Conservation (phyloP, 2,113 vertebrate genomes). For the Anser brachyrhynchus region DNA sequence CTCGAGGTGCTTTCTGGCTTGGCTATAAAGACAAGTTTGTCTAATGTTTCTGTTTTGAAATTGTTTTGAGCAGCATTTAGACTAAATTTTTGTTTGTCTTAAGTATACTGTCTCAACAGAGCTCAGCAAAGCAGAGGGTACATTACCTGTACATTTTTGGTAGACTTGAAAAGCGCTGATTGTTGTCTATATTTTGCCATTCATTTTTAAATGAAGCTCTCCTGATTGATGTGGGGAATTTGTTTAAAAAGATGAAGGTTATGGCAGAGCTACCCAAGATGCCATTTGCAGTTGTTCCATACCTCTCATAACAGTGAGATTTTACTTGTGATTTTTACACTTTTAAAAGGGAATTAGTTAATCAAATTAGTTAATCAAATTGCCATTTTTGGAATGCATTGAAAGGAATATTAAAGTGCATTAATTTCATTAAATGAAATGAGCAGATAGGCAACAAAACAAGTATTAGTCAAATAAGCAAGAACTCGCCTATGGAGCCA, state of each 20-base stretch:
- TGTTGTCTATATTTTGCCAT: background rate
- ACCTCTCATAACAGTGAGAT: constrained; percentile 10
- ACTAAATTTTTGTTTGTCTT: background rate
- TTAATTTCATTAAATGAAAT: constrained; percentile 52
- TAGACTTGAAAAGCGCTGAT: background rate
- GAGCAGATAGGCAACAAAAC: constrained; percentile 51
- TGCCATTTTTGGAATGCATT: constrained; percentile 48
- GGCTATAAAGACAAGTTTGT: constrained; percentile 3
- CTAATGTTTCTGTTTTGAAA: background rate
- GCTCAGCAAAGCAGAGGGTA: background rate
- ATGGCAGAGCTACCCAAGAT: constrained; percentile 4
- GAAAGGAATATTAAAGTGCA: constrained; percentile 58
- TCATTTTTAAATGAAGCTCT: constrained; percentile 26
- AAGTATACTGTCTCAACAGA: background rate
- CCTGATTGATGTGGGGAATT: constrained; percentile 28
- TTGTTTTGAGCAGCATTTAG: background rate
- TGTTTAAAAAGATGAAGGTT: constrained; percentile 24
- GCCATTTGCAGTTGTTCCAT: constrained; percentile 5
- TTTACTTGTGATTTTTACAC: constrained; percentile 28
- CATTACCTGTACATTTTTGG: background rate
- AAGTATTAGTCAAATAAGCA: constrained; percentile 35
- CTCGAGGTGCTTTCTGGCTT: background rate
- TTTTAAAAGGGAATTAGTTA: constrained; percentile 31
- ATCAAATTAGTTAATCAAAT: constrained; percentile 57
- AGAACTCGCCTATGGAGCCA: background rate